Evolutionary conservation across 2,113 vertebrate genomes (phyloP).

Genomic region (Apaloderma vittatum): DNA sequence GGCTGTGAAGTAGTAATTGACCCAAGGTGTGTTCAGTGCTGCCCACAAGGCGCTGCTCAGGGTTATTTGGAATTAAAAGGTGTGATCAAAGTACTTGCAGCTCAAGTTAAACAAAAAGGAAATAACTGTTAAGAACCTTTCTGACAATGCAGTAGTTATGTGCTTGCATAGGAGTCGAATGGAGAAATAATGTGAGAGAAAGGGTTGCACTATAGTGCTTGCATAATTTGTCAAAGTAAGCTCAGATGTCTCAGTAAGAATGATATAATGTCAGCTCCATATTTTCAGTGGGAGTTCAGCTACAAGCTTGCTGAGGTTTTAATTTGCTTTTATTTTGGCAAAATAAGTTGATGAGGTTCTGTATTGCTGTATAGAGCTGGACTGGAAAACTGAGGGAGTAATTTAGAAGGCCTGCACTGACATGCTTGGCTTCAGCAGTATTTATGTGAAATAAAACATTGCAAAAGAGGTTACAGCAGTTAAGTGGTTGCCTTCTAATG

Average conservation of each 20-base stretch:
- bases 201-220: background rate
- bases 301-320: background rate
- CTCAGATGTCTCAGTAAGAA: background rate
- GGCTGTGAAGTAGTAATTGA: background rate
- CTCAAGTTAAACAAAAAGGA: background rate
- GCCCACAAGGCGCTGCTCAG: rapidly evolving
- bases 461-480: background rate
- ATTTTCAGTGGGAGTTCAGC: background rate
- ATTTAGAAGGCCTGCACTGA: background rate
- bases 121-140: background rate
- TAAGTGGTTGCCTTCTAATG: conserved; percentile 1
- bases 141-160: background rate
- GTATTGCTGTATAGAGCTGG: background rate
- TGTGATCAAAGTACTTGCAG: background rate
- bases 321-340: background rate
- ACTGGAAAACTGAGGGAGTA: background rate
- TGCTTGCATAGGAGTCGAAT: background rate
- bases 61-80: background rate
- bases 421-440: background rate
- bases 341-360: background rate
- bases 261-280: background rate
- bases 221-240: background rate
- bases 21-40: background rate
- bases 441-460: background rate
- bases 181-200: background rate